These are phyloP conservation scores for Crocallis elinguaria DNA, from an alignment of 2,888 invertebrate species.

Conservation along the genomic window DNA sequence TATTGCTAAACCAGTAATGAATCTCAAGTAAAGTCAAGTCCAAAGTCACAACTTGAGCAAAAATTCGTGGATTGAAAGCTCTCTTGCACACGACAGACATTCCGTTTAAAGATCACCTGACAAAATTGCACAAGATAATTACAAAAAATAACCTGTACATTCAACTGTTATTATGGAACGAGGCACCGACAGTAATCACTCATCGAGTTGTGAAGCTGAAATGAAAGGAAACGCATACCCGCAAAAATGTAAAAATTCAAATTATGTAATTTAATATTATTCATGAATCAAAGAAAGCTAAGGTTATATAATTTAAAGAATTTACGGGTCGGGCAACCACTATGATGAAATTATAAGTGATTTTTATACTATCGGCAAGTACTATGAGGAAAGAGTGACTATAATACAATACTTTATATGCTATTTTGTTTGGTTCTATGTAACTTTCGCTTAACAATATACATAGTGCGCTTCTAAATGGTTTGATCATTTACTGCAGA, in stretches of 20 bases:
- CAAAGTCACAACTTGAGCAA: conserved; percentile 2
- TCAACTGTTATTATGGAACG: conserved; percentile 26
- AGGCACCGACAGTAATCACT: conserved; percentile 31
- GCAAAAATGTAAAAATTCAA: conserved; percentile 41
- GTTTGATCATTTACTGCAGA: conserved; percentile 54
- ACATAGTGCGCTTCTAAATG: conserved; percentile 53
- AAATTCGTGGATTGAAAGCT: conserved; percentile 1
- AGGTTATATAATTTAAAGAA: conserved; percentile 41
- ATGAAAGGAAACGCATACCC: conserved; percentile 44
- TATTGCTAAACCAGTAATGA: too few relatives aligned
- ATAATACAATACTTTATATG: conserved; percentile 70
- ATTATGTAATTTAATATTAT: conserved; percentile 46
- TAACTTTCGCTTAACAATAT: conserved; percentile 63
- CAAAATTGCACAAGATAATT: conserved; percentile 30
- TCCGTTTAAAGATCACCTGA: conserved; percentile 26
- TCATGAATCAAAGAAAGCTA: conserved; percentile 56
- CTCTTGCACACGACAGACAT: conserved; percentile 3
- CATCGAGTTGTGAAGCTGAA: conserved; percentile 26
- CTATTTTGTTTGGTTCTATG: conserved; percentile 50
- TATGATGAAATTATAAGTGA: conserved; percentile 47
- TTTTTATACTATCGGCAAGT: conserved; percentile 32
- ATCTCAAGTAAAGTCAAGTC: conserved; percentile 15
- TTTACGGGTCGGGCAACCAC: conserved; percentile 30
- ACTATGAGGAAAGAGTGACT: conserved; percentile 45
- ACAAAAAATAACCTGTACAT: conserved; percentile 29